These are phyloP conservation scores for Eupithecia exiguata DNA, from an alignment of 2,888 invertebrate genomes.

Conservation along the genomic window DNA sequence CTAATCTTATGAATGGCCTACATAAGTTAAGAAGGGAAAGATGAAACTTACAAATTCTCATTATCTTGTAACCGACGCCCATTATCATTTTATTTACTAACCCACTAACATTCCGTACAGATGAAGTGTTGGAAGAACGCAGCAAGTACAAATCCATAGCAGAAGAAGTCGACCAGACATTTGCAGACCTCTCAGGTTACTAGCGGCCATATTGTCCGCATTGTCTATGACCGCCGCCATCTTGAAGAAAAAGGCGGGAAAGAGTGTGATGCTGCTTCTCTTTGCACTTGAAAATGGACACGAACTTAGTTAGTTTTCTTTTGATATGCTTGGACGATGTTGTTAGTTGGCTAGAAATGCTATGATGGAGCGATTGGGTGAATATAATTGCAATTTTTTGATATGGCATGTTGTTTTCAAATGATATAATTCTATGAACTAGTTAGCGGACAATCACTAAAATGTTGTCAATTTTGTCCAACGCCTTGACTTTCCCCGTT, in stretches of 20 bases:
- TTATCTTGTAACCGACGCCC: background rate
- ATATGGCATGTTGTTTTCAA: background rate
- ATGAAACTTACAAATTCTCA: background rate
- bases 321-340: slow-evolving; percentile 14
- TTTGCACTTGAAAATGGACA: slow-evolving; percentile 39
- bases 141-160: slow-evolving; percentile 99
- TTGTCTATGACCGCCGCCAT: slow-evolving; percentile 46
- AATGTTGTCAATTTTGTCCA: background rate
- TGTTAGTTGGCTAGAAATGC: slow-evolving; percentile 14
- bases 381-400: background rate
- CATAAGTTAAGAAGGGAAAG: background rate
- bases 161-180: slow-evolving; percentile 98
- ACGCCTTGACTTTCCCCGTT: background rate
- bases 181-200: slow-evolving; percentile 97
- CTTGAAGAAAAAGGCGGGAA: slow-evolving; percentile 53
- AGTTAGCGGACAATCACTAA: no score
- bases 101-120: slow-evolving; percentile 83
- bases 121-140: slow-evolving; percentile 94
- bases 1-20: background rate
- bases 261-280: slow-evolving; percentile 37
- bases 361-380: slow-evolving; percentile 2
- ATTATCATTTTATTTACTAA: slow-evolving; percentile 49
- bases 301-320: slow-evolving; percentile 30
- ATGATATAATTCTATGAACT: background rate
- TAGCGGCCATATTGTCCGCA: slow-evolving; percentile 66